phyloP scores from a whole-genome alignment of 2,888 invertebrate species.

The Agrochola circellaris region DNA sequence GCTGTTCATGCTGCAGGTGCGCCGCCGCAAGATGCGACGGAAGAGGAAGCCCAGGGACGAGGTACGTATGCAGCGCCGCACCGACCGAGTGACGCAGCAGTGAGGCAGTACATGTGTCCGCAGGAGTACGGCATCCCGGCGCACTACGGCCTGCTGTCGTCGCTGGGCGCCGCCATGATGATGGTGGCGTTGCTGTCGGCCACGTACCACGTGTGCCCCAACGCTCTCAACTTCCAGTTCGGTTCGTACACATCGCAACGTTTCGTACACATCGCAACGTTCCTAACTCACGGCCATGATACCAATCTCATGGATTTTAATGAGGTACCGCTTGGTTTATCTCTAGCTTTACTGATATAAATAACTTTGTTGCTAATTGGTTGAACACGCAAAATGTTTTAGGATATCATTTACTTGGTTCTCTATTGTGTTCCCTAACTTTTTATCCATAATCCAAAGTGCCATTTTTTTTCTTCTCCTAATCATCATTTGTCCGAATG shows the following conservation, averaged over 20 bases:
- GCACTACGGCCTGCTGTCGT: slow-evolving; percentile 96
- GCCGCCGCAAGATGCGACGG: slow-evolving; percentile 77
- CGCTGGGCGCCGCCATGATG: slow-evolving; percentile 95
- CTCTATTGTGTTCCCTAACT: too few species aligned
- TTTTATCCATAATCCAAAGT: too few species aligned
- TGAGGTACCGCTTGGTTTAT: background rate
- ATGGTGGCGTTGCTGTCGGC: slow-evolving; percentile 97
- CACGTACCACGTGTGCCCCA: slow-evolving; percentile 97
- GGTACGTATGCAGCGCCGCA: slow-evolving; percentile 63
- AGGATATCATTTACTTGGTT: too few species aligned
- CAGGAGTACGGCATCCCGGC: slow-evolving; percentile 94
- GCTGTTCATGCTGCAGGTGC: slow-evolving; percentile 94
- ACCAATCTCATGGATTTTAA: background rate
- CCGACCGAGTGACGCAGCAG: background rate
- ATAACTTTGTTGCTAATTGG: too few species aligned
- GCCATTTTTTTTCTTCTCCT: too few species aligned
- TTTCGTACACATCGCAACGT: background rate
- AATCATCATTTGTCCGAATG: too few species aligned
- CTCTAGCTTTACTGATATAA: background rate
- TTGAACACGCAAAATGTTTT: too few species aligned
- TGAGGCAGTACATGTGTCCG: background rate
- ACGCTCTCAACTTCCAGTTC: slow-evolving; percentile 97
- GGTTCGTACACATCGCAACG: slow-evolving; percentile 87
- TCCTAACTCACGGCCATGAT: background rate
- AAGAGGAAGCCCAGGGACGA: slow-evolving; percentile 74